Conservation (phyloP, 2,797 vertebrate genomes). For the Yasuhikotakia modesta region DNA sequence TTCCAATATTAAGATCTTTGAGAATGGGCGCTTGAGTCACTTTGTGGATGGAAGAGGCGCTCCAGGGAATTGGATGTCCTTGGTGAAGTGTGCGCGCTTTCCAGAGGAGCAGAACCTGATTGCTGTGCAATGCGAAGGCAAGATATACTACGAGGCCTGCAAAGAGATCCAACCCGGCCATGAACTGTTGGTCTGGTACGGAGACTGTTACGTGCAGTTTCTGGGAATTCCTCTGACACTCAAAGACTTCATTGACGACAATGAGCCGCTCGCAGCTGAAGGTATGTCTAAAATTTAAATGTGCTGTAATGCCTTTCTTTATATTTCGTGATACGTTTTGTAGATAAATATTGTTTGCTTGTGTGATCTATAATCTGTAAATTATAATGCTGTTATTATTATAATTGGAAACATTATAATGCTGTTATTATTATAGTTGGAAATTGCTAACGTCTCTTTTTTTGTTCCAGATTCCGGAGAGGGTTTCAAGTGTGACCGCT, state of each 20-base stretch:
- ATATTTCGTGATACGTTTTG: no score
- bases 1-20: slow-evolving; percentile 84
- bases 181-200: slow-evolving; percentile 96
- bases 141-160: slow-evolving; percentile 94
- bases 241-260: slow-evolving; percentile 75
- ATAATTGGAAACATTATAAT: neutral
- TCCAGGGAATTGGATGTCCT: slow-evolving; percentile 92
- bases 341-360: no score
- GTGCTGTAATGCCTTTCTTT: no score
- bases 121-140: slow-evolving; percentile 84
- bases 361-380: no score
- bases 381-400: neutral
- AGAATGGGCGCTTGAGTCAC: slow-evolving; percentile 88
- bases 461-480: slow-evolving; percentile 75
- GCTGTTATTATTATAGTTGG: neutral
- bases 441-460: neutral
- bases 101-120: slow-evolving; percentile 93
- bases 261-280: slow-evolving; percentile 57
- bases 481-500: slow-evolving; percentile 92
- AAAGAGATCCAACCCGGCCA: slow-evolving; percentile 85
- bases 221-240: slow-evolving; percentile 91
- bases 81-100: slow-evolving; percentile 93
- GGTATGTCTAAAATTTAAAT: slow-evolving; percentile 56
- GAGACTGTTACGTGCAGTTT: slow-evolving; percentile 92
- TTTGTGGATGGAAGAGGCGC: slow-evolving; percentile 90